These are phyloP conservation scores for Trimorus sp. DNA, from an alignment of 2,888 invertebrate genomes.

Conservation along the genomic window DNA sequence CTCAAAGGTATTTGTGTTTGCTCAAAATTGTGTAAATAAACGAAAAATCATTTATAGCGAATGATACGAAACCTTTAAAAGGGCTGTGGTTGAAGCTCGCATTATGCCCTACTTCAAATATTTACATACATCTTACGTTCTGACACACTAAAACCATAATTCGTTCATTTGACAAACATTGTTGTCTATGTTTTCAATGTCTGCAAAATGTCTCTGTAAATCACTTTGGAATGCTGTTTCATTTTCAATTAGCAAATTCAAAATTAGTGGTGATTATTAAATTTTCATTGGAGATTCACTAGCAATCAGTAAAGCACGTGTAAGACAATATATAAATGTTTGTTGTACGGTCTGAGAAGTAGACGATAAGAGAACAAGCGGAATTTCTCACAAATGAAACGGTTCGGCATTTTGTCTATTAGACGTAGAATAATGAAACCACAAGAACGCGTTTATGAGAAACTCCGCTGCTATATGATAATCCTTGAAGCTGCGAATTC, in stretches of 20 bases:
- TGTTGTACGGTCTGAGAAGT: background rate
- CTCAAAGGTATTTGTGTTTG: conserved; percentile 36
- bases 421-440: background rate
- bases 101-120: conserved; percentile 10
- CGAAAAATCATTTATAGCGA: conserved; percentile 2
- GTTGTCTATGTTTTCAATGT: background rate
- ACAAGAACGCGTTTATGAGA: conserved; percentile 24
- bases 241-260: background rate
- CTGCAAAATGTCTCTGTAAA: background rate
- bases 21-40: conserved; percentile 56
- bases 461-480: conserved; percentile 34
- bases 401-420: background rate
- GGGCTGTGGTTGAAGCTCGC: conserved; percentile 45
- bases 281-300: background rate
- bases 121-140: conserved; percentile 24
- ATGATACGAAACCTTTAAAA: conserved; percentile 20
- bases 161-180: background rate
- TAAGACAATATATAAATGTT: conserved; percentile 19
- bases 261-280: background rate
- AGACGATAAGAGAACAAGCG: background rate
- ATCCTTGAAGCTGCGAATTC: conserved; percentile 27
- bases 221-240: too few species aligned
- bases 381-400: conserved; percentile 18
- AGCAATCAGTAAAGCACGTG: background rate
- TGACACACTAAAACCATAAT: background rate